phyloP scores from a whole-genome alignment of 2,888 invertebrate species.

The Polydrusus pterygomalis region DNA sequence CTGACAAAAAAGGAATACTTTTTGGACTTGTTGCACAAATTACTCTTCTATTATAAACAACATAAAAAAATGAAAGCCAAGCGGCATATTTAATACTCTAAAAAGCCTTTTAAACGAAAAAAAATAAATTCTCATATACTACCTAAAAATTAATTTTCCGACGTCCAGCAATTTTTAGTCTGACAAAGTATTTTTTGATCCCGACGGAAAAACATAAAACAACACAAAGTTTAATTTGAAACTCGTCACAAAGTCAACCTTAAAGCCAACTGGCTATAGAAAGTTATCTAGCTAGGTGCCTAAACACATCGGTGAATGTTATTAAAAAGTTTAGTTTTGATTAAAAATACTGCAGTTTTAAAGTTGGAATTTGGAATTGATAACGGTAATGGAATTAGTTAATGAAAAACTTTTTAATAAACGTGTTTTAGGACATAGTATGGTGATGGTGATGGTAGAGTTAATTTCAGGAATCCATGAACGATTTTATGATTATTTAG shows the following conservation, averaged over 20 bases:
- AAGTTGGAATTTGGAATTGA: constrained; percentile 1
- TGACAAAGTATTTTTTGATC: constrained; percentile 6
- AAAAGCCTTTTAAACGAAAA: too few relatives aligned
- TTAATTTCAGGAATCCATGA: too few relatives aligned
- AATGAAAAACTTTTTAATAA: neutral
- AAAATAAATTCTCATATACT: too few relatives aligned
- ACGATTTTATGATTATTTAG: too few relatives aligned
- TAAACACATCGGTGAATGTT: constrained; percentile 1
- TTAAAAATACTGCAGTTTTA: constrained; percentile 1
- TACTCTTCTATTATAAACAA: too few relatives aligned
- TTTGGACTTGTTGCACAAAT: too few relatives aligned
- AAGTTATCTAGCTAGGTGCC: neutral
- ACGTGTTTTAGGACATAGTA: too few relatives aligned
- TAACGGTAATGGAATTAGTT: neutral
- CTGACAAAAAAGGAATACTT: too few relatives aligned
- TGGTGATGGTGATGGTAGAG: too few relatives aligned
- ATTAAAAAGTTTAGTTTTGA: constrained; percentile 6
- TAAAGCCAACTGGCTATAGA: constrained; percentile 1
- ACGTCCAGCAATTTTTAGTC: neutral
- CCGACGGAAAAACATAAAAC: constrained; percentile 1
- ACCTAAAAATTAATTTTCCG: too few relatives aligned
- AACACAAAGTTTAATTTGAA: constrained; percentile 20
- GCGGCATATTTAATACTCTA: too few relatives aligned
- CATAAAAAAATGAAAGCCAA: too few relatives aligned
- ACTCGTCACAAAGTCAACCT: constrained; percentile 20